These are phyloP conservation scores for Epirrhoe tristata DNA, from an alignment of 2,888 invertebrate genomes.

Conservation along the genomic window DNA sequence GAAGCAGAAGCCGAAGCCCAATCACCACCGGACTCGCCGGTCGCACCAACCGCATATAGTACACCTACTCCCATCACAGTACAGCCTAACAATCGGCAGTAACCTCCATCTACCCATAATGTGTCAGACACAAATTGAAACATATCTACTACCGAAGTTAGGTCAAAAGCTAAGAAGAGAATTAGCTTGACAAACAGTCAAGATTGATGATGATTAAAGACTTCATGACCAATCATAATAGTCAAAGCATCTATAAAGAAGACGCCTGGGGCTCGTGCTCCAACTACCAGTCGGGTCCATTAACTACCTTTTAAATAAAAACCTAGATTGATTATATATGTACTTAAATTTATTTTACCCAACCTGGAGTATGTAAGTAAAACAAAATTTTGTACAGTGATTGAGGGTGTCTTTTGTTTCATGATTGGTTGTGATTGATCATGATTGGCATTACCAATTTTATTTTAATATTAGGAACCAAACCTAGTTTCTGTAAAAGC, in stretches of 20 bases:
- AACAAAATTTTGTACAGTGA: background rate
- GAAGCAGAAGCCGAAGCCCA: slow-evolving; percentile 65
- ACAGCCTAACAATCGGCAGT: slow-evolving; percentile 67
- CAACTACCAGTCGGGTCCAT: background rate
- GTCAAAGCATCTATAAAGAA: slow-evolving; percentile 2
- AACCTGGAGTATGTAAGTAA: background rate
- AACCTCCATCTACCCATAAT: background rate
- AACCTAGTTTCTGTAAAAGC: too few relatives aligned
- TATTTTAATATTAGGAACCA: too few relatives aligned
- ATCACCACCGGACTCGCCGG: slow-evolving; percentile 51
- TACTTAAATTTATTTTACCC: background rate
- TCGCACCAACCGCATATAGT: slow-evolving; percentile 61
- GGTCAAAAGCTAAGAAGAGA: background rate
- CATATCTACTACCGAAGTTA: slow-evolving; percentile 6
- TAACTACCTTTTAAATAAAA: slow-evolving; percentile 1
- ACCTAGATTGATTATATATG: background rate
- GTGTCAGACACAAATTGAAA: slow-evolving; percentile 4
- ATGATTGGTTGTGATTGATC: too few relatives aligned
- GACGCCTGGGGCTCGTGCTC: background rate
- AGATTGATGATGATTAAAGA: background rate
- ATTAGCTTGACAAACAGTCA: background rate
- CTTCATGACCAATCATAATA: background rate
- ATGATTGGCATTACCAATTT: too few relatives aligned
- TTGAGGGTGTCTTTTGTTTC: background rate
- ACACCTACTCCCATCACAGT: slow-evolving; percentile 76